A percentile compares a stretch with the other conserved stretches of the same genome.
phyloP scores from a whole-genome alignment of 2,888 invertebrate genomes.

The Spisula subtruncata region DNA sequence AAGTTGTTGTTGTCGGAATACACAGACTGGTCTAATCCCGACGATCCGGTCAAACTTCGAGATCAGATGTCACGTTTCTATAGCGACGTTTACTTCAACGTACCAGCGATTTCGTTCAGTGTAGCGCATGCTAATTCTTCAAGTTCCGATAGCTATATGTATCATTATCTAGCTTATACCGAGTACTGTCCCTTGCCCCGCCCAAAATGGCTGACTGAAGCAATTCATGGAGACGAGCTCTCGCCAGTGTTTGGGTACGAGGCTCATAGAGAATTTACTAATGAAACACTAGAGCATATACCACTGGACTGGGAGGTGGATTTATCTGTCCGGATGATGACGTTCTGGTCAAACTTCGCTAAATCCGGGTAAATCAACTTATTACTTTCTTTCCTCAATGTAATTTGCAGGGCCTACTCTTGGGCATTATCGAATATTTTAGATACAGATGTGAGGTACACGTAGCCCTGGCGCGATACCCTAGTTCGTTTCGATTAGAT shows the following conservation, averaged over 20 bases:
- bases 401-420: too few species aligned
- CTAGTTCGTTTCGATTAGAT: too few species aligned
- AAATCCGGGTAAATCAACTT: constrained; percentile 14
- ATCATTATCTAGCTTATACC: constrained; percentile 68
- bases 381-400: too few species aligned
- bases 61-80: constrained; percentile 95
- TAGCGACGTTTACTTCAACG: constrained; percentile 97
- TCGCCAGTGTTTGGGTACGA: constrained; percentile 4
- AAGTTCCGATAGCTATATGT: constrained; percentile 67
- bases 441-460: too few species aligned
- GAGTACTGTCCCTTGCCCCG: constrained; percentile 69
- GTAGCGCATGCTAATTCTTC: constrained; percentile 91
- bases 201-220: constrained; percentile 79
- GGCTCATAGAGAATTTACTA: background rate
- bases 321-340: constrained; percentile 24
- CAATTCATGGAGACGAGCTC: constrained; percentile 80
- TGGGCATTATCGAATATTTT: too few species aligned
- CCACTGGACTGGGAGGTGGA: constrained; percentile 32
- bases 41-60: constrained; percentile 88
- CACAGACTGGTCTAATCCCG: constrained; percentile 37
- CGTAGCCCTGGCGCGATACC: too few species aligned
- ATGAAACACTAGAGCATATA: background rate
- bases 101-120: constrained; percentile 90
- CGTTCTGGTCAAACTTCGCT: constrained; percentile 32
- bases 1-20: constrained; percentile 47